Base-by-base conservation (phyloP, 2,113 vertebrate genomes). In the Muntiacus muntjak region DNA sequence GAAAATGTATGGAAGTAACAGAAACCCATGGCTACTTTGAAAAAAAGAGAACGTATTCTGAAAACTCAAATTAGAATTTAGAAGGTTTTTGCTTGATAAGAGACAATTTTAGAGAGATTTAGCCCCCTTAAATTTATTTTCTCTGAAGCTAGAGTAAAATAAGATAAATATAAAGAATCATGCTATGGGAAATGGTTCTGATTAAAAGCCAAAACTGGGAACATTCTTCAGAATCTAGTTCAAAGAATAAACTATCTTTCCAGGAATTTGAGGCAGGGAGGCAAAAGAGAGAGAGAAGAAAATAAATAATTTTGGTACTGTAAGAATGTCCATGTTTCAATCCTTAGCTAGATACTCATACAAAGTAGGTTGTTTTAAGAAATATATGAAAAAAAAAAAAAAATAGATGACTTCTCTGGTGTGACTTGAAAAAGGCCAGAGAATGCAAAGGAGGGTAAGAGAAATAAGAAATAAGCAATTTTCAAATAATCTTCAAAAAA, bases 401-500 rank as follows among this genome's bases (percentile, higher is more conserved):
- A 71, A 71, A 28, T 17, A 33, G 21, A 67, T 55, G 15, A 55
- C 7, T 96, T 96, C 45, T 57, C 43, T 21, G 60, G 30, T 19
- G 11, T 76, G 50, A 94, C 23, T 33, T 91, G n/a, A 11, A 87
- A 91, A 74, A 17, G 11, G 6, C 4, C 40, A 96, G 15, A 76
- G 93, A 88, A 85, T 2, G 17, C 50, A 79, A 85, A 62, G 4
- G 8, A 64, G 3, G 33, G 14, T n/a, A 92, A 93, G 1, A 19
- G 2, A 57, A 95, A 86, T 55, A 96, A 55, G 54, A 97, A 96
- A 82, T 23, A 5, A 28, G 57, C 1, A 62, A 62, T 90, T 82
- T 96, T 94, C 15, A 88, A 93, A 76, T 25, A 90, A 64, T 36
- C 50, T 64, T 71, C 45, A 89, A 84, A 93, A 93, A 86, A 64